These are phyloP conservation scores for Decapterus maruadsi DNA, from an alignment of 2,797 vertebrate genomes.

Conservation along the genomic window DNA sequence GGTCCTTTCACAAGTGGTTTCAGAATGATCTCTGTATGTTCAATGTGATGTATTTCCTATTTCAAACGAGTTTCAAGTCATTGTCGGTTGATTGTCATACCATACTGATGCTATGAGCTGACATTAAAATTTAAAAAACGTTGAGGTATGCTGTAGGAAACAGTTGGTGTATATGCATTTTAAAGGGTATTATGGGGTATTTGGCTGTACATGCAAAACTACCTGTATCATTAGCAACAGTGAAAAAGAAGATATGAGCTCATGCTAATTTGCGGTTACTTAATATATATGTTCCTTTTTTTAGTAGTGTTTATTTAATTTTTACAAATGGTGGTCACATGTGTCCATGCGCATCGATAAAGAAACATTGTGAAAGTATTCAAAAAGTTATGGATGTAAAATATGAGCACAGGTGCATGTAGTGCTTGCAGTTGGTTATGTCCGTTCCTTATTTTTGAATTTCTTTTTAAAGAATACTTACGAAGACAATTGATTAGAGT, in stretches of 20 bases:
- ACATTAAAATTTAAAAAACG: constrained; percentile 12
- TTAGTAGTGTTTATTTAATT: constrained; percentile 16
- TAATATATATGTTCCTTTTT: constrained; percentile 27
- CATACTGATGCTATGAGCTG: neutral
- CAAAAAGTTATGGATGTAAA: constrained; percentile 47
- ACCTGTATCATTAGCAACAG: constrained; percentile 26
- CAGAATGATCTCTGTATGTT: neutral
- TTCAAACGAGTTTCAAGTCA: constrained; percentile 37
- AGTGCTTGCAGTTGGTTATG: constrained; percentile 67
- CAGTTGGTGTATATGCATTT: neutral
- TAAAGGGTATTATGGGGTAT: neutral
- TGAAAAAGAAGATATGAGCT: constrained; percentile 24
- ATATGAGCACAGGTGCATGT: constrained; percentile 59
- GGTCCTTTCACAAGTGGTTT: constrained; percentile 1
- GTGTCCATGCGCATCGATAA: constrained; percentile 54
- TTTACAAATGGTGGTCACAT: constrained; percentile 49
- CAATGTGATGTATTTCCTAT: constrained; percentile 20
- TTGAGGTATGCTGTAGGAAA: constrained; percentile 32
- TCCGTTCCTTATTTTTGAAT: constrained; percentile 76
- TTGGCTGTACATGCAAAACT: constrained; percentile 41
- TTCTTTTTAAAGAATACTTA: constrained; percentile 93
- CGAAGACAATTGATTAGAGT: constrained; percentile 95
- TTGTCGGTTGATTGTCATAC: constrained; percentile 15
- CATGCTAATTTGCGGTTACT: constrained; percentile 41
- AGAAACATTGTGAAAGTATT: constrained; percentile 33